phyloP scores from a whole-genome alignment of 2,797 vertebrate species.

The Oreochromis grahami region DNA sequence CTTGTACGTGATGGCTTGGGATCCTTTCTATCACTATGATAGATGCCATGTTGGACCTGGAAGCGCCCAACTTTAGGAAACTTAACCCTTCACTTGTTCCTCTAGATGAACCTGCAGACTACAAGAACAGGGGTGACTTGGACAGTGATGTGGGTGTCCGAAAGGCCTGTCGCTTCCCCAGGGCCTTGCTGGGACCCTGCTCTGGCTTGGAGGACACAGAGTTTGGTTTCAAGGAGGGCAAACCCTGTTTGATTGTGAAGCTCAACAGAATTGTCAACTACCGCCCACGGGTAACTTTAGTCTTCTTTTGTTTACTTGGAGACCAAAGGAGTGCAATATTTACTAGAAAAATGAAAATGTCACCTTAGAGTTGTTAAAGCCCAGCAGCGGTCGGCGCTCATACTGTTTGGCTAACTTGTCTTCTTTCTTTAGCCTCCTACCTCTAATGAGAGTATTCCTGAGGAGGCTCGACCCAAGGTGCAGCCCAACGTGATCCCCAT shows the following conservation, averaged over 20 bases:
- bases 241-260: slow-evolving; percentile 90
- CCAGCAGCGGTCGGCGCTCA: accelerated
- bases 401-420: neutral
- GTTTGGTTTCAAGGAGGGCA: slow-evolving; percentile 86
- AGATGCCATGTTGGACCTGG: neutral
- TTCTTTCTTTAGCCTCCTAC: slow-evolving; percentile 73
- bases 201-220: slow-evolving; percentile 78
- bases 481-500: slow-evolving; percentile 83
- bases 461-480: slow-evolving; percentile 73
- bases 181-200: slow-evolving; percentile 83
- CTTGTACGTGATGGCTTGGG: neutral
- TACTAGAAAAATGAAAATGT: neutral
- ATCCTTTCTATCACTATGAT: neutral
- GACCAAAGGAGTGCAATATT: neutral
- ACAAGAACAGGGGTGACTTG: slow-evolving; percentile 80
- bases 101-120: slow-evolving; percentile 69
- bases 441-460: slow-evolving; percentile 78
- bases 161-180: slow-evolving; percentile 85
- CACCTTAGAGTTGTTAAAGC: neutral
- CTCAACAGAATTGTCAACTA: slow-evolving; percentile 94
- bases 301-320: neutral
- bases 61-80: accelerated
- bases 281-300: slow-evolving; percentile 80
- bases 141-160: slow-evolving; percentile 76
- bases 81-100: neutral